Evolutionary conservation across 2,888 invertebrate species (phyloP), one percentile per base, ranked within the genome.

Genomic region (Physocephala rufipes): DNA sequence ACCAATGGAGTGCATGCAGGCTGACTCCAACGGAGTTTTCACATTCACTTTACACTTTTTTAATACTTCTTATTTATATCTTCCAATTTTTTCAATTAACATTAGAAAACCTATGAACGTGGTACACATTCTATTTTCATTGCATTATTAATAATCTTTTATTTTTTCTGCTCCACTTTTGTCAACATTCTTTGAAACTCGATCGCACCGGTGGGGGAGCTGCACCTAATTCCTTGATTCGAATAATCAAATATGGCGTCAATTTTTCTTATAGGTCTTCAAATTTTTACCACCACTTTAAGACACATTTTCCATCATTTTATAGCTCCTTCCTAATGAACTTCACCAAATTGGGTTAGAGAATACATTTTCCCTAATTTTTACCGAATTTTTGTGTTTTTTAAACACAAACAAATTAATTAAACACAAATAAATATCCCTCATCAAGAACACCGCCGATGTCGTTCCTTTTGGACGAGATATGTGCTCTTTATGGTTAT

Each of bases 161-260:
- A 55, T 73, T 21, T 49, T n/a, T 28, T 47, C 5, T 71, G 21
- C 51, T 45, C 55, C 26, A 13, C 51, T 62, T 58, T 67, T 59
- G 21, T 30, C 28, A n/a, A 4, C 30, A 58, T 58, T 24, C 67
- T 43, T 43, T 66, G 36, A 55, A 24, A 24, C 55, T 58, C 45
- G 49, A 68, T 21, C 19, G 36, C 49, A 55, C 53, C 24, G 24
- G 26, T 58, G 13, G 5, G 19, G 15, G 51, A 36, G 2, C 30
- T 30, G 13, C 51, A 43, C 28, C 9, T 58, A 43, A 28, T 55
- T 12, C 49, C 16, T 49, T 47, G 62, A 62, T 24, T 49, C 36
- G 43, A 55, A 58, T 58, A 70, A 70, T 70, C 21, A 70, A 70
- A 70, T 70, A 70, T 70, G 70, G 70, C 70, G 70, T 64, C 70